A percentile compares a stretch with the other conserved stretches of the same genome.
phyloP scores from a whole-genome alignment of 2,797 vertebrate genomes.

The Tangara arthus region DNA sequence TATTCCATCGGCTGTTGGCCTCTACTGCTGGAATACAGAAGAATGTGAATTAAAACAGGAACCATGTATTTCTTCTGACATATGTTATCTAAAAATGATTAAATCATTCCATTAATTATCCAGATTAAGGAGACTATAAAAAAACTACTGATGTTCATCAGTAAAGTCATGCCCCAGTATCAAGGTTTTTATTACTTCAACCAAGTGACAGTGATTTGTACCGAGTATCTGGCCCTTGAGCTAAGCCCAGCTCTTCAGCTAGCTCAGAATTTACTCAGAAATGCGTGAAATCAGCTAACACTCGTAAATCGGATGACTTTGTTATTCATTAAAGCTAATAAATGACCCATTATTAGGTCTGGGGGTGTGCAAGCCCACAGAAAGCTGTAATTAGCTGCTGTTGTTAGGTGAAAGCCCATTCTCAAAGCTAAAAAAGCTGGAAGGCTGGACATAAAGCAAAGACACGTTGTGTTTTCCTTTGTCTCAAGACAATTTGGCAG shows the following conservation, averaged over 20 bases:
- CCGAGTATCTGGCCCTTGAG: not conserved
- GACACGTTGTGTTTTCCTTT: conserved; percentile 33
- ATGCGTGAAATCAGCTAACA: conserved; percentile 50
- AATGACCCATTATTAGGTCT: conserved; percentile 56
- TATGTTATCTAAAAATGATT: conserved; percentile 5
- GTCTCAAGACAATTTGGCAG: conserved; percentile 60
- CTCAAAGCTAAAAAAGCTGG: not conserved
- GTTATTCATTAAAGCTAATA: conserved; percentile 65
- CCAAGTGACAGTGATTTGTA: not conserved
- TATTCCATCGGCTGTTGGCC: not conserved
- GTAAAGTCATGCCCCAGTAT: not conserved
- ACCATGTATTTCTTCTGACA: not conserved
- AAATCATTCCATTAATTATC: not conserved
- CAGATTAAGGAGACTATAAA: not conserved
- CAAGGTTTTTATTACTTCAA: not conserved
- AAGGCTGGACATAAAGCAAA: conserved; percentile 30
- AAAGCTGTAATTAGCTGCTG: not conserved
- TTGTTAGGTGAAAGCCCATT: not conserved
- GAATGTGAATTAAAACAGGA: conserved; percentile 21
- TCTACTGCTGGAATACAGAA: conserved; percentile 4
- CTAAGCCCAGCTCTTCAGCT: not conserved
- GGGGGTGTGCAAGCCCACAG: not conserved
- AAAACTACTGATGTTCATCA: not conserved
- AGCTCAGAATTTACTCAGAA: conserved; percentile 50
- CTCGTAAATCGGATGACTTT: conserved; percentile 17